These are phyloP conservation scores for Musca vetustissima DNA, from an alignment of 1,140 invertebrate genomes.

Conservation along the genomic window DNA sequence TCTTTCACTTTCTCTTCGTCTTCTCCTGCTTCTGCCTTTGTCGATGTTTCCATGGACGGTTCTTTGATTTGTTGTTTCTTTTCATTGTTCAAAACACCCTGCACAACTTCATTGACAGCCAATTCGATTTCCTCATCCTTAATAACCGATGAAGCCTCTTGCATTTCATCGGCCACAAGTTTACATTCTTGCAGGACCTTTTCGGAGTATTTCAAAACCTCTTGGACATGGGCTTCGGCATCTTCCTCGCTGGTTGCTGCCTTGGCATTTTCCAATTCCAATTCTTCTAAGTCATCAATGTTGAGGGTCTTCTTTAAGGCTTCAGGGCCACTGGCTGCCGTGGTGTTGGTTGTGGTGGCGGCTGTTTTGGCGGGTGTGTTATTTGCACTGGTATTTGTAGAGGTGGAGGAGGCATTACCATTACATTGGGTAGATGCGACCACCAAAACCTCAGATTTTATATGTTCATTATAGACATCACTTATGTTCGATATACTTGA, in stretches of 20 bases:
- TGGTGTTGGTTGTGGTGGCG: neutral
- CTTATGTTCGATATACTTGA: slow-evolving; percentile 44
- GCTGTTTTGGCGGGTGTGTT: slow-evolving; percentile 28
- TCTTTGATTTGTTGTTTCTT: slow-evolving; percentile 40
- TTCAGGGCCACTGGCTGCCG: slow-evolving; percentile 30
- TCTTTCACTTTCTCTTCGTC: neutral
- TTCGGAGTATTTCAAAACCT: slow-evolving; percentile 62
- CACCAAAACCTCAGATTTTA: slow-evolving; percentile 44
- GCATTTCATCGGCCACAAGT: slow-evolving; percentile 44
- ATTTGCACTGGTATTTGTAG: slow-evolving; percentile 32
- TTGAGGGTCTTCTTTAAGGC: slow-evolving; percentile 43
- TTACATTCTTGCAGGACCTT: slow-evolving; percentile 59
- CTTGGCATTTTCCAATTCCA: slow-evolving; percentile 50
- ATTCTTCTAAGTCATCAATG: slow-evolving; percentile 55
- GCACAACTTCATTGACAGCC: slow-evolving; percentile 58
- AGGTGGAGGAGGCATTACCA: slow-evolving; percentile 53
- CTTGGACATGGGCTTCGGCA: slow-evolving; percentile 63
- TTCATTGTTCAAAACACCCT: slow-evolving; percentile 51
- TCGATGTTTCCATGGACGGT: neutral
- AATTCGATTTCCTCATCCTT: slow-evolving; percentile 60
- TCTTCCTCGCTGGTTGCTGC: slow-evolving; percentile 37
- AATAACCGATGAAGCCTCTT: slow-evolving; percentile 57
- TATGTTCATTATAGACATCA: slow-evolving; percentile 55
- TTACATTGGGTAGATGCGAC: slow-evolving; percentile 46
- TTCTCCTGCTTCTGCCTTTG: neutral